Evolutionary conservation across 2,113 vertebrate genomes (phyloP), one percentile per base, ranked within the genome.

Genomic region (Cyphomyrus plagiostoma): DNA sequence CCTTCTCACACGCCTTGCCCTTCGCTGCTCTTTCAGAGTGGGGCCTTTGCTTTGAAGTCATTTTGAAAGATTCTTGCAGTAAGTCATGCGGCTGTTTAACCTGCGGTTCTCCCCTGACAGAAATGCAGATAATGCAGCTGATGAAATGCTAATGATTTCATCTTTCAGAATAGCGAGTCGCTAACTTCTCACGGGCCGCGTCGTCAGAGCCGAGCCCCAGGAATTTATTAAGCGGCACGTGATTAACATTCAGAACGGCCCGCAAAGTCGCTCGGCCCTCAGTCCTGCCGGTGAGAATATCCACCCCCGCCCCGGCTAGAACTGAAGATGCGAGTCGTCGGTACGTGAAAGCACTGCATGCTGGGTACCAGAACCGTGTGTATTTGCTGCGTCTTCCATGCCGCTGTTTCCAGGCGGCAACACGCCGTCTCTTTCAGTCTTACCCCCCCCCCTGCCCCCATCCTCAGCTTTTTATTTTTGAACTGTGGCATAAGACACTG

Each of bases 1-100:
- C 85, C 49, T 86, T 49, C 49, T 86, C 48, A 86, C 46, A 86
- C 3, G 85, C 42, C 48, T 88, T 80, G 88, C 74, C 88, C 88
- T 89, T 89, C 49, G n/a, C 26, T n/a, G 26, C 88, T 30, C 23
- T 35, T 21, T 35, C 35, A 49, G 66, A 80, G 26, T 8, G 48
- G 85, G 13, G 9, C 49, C 85, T 52, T 52, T 26, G n/a, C 19
- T 52, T 52, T 52, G 21, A 52, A 86, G 49, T 50, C 4, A 30
- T 52, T 49, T 52, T 35, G 19, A 7, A 2, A n/a, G 17, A 30
- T 52, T 86, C 49, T 49, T 23, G 45, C 85, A 53, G 23, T 86
- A 86, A 86, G 85, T 86, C 19, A 86, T 52, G 49, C 45, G 85
- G n/a, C 46, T 30, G 49, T 86, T 52, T 85, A 86, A 49, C n/a